Conservation (phyloP, 2,113 vertebrate genomes). For the Origma solitaria region DNA sequence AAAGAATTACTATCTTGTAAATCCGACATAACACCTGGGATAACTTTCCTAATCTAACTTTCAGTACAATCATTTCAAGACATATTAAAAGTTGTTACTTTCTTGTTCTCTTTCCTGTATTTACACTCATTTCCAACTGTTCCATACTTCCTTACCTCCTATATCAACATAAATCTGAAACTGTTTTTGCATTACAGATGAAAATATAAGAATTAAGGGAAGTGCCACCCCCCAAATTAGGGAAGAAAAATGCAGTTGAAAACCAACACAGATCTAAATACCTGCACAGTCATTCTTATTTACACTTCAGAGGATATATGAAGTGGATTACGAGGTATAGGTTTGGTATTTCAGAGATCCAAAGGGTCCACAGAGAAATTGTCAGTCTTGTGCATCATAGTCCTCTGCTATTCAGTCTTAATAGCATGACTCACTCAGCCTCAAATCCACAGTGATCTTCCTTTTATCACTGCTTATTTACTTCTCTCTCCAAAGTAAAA, state of each 20-base stretch:
- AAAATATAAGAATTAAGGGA: neutral
- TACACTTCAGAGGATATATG: neutral
- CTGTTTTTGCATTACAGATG: neutral
- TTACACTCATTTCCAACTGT: neutral
- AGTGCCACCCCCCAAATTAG: accelerated
- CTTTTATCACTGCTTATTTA: neutral
- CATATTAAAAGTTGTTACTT: neutral
- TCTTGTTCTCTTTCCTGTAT: neutral
- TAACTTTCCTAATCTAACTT: neutral
- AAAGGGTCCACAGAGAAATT: neutral
- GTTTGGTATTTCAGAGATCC: neutral
- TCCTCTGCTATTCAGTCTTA: neutral
- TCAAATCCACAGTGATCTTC: neutral
- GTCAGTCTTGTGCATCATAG: neutral
- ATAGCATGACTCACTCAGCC: neutral
- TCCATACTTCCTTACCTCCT: neutral
- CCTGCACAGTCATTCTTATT: neutral
- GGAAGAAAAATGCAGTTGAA: neutral
- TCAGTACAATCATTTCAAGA: neutral
- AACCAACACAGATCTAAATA: neutral
- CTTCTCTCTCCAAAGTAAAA: neutral
- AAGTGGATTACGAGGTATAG: neutral
- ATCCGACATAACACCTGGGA: neutral
- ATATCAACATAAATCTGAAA: neutral
- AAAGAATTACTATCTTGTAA: neutral